A percentile compares a stretch with the other conserved stretches of the same genome.
phyloP scores from a whole-genome alignment of 2,888 invertebrate species.

The Ichneumoninae sp. region DNA sequence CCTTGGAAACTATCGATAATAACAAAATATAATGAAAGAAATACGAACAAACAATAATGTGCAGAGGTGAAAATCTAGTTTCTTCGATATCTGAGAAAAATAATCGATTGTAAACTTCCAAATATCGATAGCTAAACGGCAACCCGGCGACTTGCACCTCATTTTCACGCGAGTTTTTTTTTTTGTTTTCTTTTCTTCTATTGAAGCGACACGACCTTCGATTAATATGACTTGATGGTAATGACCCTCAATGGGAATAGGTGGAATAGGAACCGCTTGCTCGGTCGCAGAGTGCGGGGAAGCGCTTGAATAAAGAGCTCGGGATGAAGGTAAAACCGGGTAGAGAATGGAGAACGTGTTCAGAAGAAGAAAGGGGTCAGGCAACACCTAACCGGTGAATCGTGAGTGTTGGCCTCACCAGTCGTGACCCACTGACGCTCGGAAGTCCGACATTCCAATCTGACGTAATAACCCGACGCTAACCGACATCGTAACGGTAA shows the following conservation, averaged over 20 bases:
- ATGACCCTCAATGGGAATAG: background rate
- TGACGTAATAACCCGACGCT: conserved; percentile 63
- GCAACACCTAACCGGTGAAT: conserved; percentile 54
- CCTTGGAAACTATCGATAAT: background rate
- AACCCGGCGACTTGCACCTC: background rate
- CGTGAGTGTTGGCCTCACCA: conserved; percentile 47
- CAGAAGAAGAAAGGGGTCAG: conserved; percentile 57
- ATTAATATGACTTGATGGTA: background rate
- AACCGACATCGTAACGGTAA: conserved; percentile 66
- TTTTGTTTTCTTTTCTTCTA: background rate
- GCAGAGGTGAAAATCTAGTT: background rate
- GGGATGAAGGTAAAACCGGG: conserved; percentile 40
- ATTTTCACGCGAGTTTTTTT: background rate
- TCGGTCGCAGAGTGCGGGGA: background rate
- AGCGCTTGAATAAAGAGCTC: conserved; percentile 1
- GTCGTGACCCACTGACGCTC: conserved; percentile 66
- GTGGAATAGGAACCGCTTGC: background rate
- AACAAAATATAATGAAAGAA: background rate
- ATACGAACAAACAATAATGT: background rate
- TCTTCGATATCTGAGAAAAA: background rate
- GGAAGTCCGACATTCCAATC: conserved; percentile 68
- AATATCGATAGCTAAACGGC: background rate
- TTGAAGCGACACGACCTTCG: background rate
- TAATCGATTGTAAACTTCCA: background rate
- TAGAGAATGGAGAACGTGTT: conserved; percentile 37